Percentiles rank a stretch among this genome's conserved stretches.
Evolutionary conservation across 2,888 invertebrate species (phyloP).

Genomic region (Adela reaumurella): DNA sequence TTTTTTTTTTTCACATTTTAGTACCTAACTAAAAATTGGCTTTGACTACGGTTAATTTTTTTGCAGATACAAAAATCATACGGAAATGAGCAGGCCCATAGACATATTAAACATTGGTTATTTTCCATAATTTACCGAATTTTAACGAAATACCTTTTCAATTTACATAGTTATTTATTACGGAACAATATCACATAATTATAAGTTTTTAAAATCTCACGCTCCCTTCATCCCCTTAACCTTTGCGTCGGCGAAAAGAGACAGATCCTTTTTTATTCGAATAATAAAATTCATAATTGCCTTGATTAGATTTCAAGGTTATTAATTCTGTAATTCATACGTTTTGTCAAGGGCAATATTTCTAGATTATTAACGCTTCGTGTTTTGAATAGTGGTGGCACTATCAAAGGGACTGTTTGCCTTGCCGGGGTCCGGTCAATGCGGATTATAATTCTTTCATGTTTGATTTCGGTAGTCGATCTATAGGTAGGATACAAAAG

Average conservation of each 20-base stretch:
- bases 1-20: too few relatives aligned
- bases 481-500: constrained; percentile 43
- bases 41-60: too few relatives aligned
- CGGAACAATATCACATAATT: too few relatives aligned
- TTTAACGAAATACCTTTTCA: too few relatives aligned
- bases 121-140: too few relatives aligned
- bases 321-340: constrained; percentile 51
- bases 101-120: too few relatives aligned
- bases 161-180: too few relatives aligned
- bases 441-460: constrained; percentile 24
- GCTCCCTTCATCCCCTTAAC: background rate
- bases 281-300: constrained; percentile 42
- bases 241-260: background rate
- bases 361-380: constrained; percentile 43
- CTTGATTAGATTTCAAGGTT: constrained; percentile 54
- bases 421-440: constrained; percentile 39
- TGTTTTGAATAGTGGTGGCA: constrained; percentile 28
- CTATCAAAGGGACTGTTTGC: constrained; percentile 40
- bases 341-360: constrained; percentile 45
- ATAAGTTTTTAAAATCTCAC: too few relatives aligned
- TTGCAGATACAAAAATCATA: too few relatives aligned
- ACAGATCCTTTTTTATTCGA: constrained; percentile 3
- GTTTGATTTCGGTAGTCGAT: constrained; percentile 31
- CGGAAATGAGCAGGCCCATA: too few relatives aligned
- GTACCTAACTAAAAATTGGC: too few relatives aligned